Evolutionary conservation across 92 coral and sea anemone genomes (phyloP).

Genomic region (Palythoa heliodiscus): DNA sequence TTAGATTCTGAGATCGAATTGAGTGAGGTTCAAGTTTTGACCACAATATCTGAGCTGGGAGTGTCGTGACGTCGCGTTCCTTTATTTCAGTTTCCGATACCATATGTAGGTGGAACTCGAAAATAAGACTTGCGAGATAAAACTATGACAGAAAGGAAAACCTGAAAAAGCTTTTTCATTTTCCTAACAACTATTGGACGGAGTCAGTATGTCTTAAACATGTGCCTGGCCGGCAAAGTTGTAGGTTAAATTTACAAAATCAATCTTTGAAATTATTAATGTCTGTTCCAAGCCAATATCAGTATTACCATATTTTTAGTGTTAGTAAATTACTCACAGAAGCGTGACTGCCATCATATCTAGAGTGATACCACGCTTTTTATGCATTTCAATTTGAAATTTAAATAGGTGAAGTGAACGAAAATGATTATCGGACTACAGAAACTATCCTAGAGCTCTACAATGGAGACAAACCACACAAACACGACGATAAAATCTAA

Average conservation of each 20-base stretch:
- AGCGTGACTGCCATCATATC: neutral
- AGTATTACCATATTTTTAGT: neutral
- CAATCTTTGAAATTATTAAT: neutral
- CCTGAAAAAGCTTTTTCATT: neutral
- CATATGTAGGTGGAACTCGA: too few relatives aligned
- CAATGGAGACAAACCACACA: neutral
- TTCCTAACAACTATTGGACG: neutral
- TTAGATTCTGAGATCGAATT: too few relatives aligned
- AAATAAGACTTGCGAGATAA: too few relatives aligned
- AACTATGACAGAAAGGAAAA: too few relatives aligned
- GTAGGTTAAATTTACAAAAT: neutral
- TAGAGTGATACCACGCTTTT: neutral
- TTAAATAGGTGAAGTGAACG: neutral
- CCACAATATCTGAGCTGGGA: too few relatives aligned
- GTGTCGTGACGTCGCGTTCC: too few relatives aligned
- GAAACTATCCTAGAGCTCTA: neutral
- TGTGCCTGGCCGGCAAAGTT: neutral
- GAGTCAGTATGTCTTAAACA: neutral
- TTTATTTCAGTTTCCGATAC: too few relatives aligned
- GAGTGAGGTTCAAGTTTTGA: too few relatives aligned
- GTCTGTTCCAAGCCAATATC: neutral
- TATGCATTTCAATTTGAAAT: neutral
- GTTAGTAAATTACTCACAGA: neutral
- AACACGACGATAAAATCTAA: slow-evolving; percentile 31
- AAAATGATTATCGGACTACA: neutral